Percentiles rank a stretch among this genome's conserved stretches.
Evolutionary conservation across 2,888 invertebrate species (phyloP).

Genomic region (Drosophila meridionalis): DNA sequence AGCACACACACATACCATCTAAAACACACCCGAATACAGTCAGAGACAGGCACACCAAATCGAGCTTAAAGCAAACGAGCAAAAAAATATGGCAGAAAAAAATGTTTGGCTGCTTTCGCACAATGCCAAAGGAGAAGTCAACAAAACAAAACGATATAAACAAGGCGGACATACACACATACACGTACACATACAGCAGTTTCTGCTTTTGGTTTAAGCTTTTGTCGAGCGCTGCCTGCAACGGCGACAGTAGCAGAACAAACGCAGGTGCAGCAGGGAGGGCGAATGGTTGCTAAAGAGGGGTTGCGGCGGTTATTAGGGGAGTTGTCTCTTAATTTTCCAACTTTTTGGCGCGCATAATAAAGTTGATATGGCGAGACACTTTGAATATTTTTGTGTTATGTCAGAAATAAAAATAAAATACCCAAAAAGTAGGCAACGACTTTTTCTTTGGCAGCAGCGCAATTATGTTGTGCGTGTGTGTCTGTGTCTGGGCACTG

Average conservation of each 20-base stretch:
- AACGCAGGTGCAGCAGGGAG: not conserved
- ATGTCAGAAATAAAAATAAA: conserved; percentile 7
- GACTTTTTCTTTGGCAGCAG: conserved; percentile 37
- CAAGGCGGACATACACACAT: conserved; percentile 50
- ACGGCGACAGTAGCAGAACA: conserved; percentile 2
- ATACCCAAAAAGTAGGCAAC: conserved; percentile 61
- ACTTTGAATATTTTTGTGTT: conserved; percentile 61
- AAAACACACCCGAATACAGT: conserved; percentile 26
- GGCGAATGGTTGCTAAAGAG: not conserved
- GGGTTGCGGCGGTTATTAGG: conserved; percentile 14
- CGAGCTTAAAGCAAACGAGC: conserved; percentile 47
- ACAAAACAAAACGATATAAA: conserved; percentile 54
- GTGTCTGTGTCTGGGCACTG: conserved; percentile 19
- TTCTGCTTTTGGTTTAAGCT: conserved; percentile 37
- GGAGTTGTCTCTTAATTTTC: conserved; percentile 72
- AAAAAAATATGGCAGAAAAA: conserved; percentile 29
- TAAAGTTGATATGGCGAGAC: conserved; percentile 73
- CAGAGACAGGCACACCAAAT: conserved; percentile 67
- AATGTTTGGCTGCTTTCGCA: conserved; percentile 23
- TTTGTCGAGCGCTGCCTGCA: conserved; percentile 48
- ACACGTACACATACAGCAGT: conserved; percentile 36
- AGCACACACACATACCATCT: conserved; percentile 15
- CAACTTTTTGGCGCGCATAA: conserved; percentile 76
- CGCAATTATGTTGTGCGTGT: conserved; percentile 58
- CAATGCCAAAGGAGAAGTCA: conserved; percentile 29